These are phyloP conservation scores for Athalia rosae DNA, from an alignment of 2,888 invertebrate species.

Conservation along the genomic window DNA sequence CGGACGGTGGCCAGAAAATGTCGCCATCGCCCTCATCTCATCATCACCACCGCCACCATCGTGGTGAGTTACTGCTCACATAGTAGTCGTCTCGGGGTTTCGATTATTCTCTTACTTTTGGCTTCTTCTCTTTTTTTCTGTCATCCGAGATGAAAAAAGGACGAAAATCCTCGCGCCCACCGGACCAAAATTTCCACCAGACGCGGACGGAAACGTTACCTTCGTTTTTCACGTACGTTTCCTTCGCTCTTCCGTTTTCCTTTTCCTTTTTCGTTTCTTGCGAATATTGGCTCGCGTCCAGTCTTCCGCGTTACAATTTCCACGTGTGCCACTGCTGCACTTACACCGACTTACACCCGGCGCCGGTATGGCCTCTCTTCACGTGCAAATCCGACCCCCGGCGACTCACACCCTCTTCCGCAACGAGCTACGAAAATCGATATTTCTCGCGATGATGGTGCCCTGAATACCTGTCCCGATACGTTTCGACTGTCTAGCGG, in stretches of 20 bases:
- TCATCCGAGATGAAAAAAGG: neutral
- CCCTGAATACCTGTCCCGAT: conserved; percentile 40
- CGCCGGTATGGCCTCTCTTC: conserved; percentile 35
- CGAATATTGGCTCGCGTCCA: conserved; percentile 22
- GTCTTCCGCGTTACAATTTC: conserved; percentile 30
- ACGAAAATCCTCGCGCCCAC: neutral
- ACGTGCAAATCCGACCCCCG: conserved; percentile 29
- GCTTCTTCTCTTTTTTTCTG: neutral
- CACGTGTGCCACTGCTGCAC: neutral
- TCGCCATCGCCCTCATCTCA: conserved; percentile 63
- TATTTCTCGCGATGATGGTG: conserved; percentile 35
- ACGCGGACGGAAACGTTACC: neutral
- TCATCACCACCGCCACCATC: conserved; percentile 61
- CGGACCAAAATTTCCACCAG: neutral
- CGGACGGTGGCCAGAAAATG: conserved; percentile 60
- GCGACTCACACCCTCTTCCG: conserved; percentile 18
- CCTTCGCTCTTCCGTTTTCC: neutral
- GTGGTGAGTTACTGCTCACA: conserved; percentile 75
- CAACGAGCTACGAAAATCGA: conserved; percentile 17
- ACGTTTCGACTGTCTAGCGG: neutral
- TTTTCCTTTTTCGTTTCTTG: neutral
- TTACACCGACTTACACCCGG: neutral
- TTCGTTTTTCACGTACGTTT: neutral
- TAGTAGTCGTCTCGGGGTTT: conserved; percentile 73
- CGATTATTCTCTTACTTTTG: neutral